A percentile compares a stretch with the other conserved stretches of the same genome.
These are phyloP conservation scores for Crotalus adamanteus DNA, from an alignment of 2,797 vertebrate genomes.

Conservation along the genomic window DNA sequence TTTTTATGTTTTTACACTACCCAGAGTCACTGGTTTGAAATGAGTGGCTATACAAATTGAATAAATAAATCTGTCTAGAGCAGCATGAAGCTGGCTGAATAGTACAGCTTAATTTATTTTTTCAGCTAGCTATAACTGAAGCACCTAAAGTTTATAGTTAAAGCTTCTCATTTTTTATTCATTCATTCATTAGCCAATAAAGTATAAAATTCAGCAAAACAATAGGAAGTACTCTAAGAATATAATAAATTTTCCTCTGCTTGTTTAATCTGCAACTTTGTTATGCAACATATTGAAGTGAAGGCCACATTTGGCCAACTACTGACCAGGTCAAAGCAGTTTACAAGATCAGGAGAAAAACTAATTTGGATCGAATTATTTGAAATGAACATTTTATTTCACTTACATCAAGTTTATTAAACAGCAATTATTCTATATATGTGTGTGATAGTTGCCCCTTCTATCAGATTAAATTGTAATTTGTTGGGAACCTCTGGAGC, in stretches of 20 bases:
- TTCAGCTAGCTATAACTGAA: background rate
- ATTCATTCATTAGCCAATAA: background rate
- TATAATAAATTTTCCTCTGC: background rate
- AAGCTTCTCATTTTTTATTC: background rate
- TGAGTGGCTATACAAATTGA: background rate
- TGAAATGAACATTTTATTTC: background rate
- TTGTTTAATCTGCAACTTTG: background rate
- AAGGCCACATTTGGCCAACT: background rate
- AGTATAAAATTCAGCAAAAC: background rate
- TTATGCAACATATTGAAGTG: background rate
- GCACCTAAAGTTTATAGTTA: background rate
- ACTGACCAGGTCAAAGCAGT: background rate
- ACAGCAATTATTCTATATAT: background rate
- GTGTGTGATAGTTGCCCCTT: background rate
- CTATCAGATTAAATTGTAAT: background rate
- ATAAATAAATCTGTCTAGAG: background rate
- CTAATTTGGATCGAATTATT: background rate
- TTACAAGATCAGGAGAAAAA: background rate
- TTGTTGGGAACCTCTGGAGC: background rate
- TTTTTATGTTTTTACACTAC: background rate
- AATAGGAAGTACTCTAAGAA: background rate
- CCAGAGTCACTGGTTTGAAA: background rate
- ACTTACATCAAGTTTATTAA: background rate
- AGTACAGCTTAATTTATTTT: background rate
- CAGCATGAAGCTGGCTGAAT: background rate